Evolutionary conservation across 2,113 vertebrate species (phyloP), one percentile per base, ranked within the genome.

Genomic region (Lutjanus erythropterus): DNA sequence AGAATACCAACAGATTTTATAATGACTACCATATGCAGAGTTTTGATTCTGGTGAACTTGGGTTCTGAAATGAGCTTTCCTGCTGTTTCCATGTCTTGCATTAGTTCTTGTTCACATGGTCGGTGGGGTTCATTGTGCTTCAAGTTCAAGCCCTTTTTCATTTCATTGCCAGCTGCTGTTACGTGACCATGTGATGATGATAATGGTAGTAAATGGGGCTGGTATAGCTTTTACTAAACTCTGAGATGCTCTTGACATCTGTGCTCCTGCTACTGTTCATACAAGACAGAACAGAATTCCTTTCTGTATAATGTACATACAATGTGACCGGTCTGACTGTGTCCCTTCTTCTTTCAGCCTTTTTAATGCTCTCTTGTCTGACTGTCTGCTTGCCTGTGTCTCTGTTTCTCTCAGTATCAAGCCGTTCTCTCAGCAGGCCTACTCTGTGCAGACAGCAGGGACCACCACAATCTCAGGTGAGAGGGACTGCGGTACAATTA

Each of bases 381-480:
- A 68, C 23, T 62, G 42, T 68, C 33, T 23, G 19, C 59, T 12
- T 56, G 46, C 44, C 23, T 14, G 14, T 52, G 8, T 77, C 29
- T 86, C 49, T 76, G 37, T 75, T 10, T 93, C 72, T 86, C 44
- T 92, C 90, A 99, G 98, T 4, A 95, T 99, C 87, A 99, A 99
- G 95, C 98, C 98, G 69, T 99, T 99, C 18, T 94, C 96, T 76
- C 98, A 99, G 92, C 98, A 99, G 90, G 96, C 96, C 86, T 99
- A 97, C 88, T 94, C 97, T 52, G 96, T 98, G 89, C 98, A 99
- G 95, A 96, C 97, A 78, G 94, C 96, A 2, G 96, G 97, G 88
- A 95, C 96, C 75, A 97, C 97, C 83, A 96, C 97, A 64, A 96
- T 99, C 94, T 96, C 98, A 97, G 98, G 98, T 99, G 95, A 96